Evolutionary conservation across 2,797 vertebrate species (phyloP).

Genomic region (Malacoctenus gilli): DNA sequence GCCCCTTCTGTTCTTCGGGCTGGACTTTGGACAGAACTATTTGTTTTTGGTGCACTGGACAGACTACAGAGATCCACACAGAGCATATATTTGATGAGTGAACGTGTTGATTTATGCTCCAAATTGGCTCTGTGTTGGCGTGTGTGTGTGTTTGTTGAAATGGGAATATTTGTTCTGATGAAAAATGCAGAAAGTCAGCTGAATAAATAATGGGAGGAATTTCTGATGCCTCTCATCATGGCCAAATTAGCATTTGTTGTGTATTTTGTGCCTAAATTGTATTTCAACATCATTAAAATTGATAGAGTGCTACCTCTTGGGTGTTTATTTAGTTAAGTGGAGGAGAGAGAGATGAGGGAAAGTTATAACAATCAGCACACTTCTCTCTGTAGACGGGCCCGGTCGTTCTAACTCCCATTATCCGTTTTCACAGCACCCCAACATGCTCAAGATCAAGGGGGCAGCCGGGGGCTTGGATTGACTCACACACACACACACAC

Average conservation of each 20-base stretch:
- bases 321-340: slow-evolving; percentile 84
- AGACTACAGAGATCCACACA: slow-evolving; percentile 72
- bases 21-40: slow-evolving; percentile 78
- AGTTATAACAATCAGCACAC: slow-evolving; percentile 83
- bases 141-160: slow-evolving; percentile 72
- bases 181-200: slow-evolving; percentile 85
- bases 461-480: slow-evolving; percentile 81
- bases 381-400: slow-evolving; percentile 76
- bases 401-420: slow-evolving; percentile 79
- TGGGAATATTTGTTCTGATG: slow-evolving; percentile 87
- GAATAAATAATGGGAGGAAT: slow-evolving; percentile 84
- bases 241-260: slow-evolving; percentile 85
- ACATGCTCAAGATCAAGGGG: slow-evolving; percentile 87
- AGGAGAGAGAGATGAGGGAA: slow-evolving; percentile 81
- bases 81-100: slow-evolving; percentile 81
- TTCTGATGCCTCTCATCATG: slow-evolving; percentile 82
- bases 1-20: slow-evolving; percentile 60
- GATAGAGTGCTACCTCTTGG: slow-evolving; percentile 80
- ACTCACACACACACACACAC: slow-evolving; percentile 51
- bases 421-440: slow-evolving; percentile 83
- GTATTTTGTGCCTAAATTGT: slow-evolving; percentile 84
- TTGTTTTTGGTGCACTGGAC: slow-evolving; percentile 77
- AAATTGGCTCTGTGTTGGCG: slow-evolving; percentile 66
- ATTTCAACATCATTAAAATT: slow-evolving; percentile 86
- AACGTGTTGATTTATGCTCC: slow-evolving; percentile 80